Base-by-base conservation (phyloP, 2,113 vertebrate species). In the Hylia prasina region DNA sequence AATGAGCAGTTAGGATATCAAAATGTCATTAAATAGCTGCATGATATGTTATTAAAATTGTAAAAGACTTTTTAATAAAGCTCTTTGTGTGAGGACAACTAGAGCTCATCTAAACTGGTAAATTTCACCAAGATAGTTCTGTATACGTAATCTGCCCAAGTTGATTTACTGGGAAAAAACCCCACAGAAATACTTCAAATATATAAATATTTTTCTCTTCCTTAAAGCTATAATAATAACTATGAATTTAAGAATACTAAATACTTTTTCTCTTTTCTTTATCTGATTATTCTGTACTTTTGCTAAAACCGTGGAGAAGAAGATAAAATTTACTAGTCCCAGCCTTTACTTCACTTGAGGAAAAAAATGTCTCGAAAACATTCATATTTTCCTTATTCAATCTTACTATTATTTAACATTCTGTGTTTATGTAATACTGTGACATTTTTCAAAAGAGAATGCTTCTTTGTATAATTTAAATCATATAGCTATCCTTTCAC, bases 1-100 rank as follows among this genome's bases (percentile, higher is more conserved):
- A 87, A 10, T 54, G 72, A 95, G 77, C 45, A 94, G 80, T 82
- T 77, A 96, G 81, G 56, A 95, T 94, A 97, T 90, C 66, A 96
- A 94, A 94, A 81, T 80, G 64, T 71, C 82, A 78, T 96, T 93
- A 95, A 91, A 85, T 87, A 94, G 65, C 45, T 73, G 89, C 95
- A 90, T 87, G 90, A 21, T 61, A 94, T 23, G 33, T 94, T 81
- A 96, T 95, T 91, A 96, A 91, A 97, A 96, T 95, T 96, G 87
- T 75, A 95, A 94, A 96, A 89, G 86, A 80, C 75, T 95, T 96
- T 94, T 95, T 93, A 92, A 92, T 90, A 87, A 93, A 93, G 25
- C 19, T 83, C 51, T 95, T 88, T 79, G 13, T 91, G 53, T 79
- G 68, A 95, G 58, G 71, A 94, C 48, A 37, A 77, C 42, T 93